These are phyloP conservation scores for Microtus richardsoni DNA, from an alignment of 2,113 vertebrate genomes.

Conservation along the genomic window DNA sequence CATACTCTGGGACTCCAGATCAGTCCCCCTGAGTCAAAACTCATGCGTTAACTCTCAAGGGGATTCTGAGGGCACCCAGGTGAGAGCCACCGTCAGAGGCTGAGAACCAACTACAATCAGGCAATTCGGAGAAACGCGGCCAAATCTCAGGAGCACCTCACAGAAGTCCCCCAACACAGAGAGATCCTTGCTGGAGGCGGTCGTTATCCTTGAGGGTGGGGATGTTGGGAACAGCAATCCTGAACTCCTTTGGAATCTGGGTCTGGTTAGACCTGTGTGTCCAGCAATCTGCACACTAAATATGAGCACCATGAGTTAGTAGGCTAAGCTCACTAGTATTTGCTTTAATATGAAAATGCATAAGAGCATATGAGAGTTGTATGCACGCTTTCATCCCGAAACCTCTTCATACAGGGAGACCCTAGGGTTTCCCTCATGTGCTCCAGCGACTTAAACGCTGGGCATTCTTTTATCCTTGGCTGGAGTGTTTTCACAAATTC, in stretches of 20 bases:
- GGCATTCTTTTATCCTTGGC: neutral
- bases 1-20: no score
- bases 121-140: fast-evolving
- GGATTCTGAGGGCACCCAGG: neutral
- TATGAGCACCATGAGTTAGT: neutral
- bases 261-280: neutral
- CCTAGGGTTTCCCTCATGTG: no score
- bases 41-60: no score
- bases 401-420: neutral
- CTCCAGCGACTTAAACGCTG: neutral
- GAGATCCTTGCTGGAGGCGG: neutral
- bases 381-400: no score
- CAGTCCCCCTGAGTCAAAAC: neutral
- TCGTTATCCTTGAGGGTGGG: neutral
- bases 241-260: neutral
- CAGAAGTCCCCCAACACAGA: neutral
- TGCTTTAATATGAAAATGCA: neutral
- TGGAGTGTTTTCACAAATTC: neutral
- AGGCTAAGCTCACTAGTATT: neutral
- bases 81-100: neutral
- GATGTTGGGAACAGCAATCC: fast-evolving
- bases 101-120: neutral
- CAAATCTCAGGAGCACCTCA: neutral
- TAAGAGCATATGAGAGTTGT: neutral
- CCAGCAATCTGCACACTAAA: neutral